These are phyloP conservation scores for Zosterops japonicus DNA, from an alignment of 2,113 vertebrate genomes.

Conservation along the genomic window DNA sequence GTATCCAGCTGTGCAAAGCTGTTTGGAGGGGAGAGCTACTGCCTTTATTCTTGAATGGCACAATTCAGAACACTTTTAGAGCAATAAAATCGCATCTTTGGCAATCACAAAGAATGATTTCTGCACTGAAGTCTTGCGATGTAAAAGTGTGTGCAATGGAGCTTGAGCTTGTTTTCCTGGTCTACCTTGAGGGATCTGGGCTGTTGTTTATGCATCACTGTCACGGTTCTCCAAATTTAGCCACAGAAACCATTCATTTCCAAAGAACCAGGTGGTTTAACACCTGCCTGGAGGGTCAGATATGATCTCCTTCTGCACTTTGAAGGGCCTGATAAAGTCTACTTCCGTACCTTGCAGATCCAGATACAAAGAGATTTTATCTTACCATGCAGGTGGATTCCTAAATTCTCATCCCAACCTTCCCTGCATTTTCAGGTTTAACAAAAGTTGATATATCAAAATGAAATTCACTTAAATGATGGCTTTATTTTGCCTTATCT, in stretches of 20 bases:
- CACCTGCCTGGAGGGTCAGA: not conserved
- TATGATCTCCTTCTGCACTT: not conserved
- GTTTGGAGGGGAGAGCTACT: slow-evolving; percentile 37
- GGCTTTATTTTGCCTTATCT: not conserved
- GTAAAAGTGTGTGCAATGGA: slow-evolving; percentile 1
- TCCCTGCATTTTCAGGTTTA: not conserved
- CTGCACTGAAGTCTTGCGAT: not conserved
- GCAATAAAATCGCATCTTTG: slow-evolving; percentile 60
- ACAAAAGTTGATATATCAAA: not conserved
- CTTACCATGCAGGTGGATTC: not conserved
- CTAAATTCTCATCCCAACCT: not conserved
- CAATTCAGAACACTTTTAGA: slow-evolving; percentile 66
- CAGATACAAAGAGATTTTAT: not conserved
- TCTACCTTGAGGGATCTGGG: slow-evolving; percentile 17
- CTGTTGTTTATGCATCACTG: not conserved
- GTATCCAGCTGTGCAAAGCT: slow-evolving; percentile 56
- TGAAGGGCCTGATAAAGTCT: not conserved
- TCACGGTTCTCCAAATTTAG: not conserved
- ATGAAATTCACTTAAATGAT: not conserved
- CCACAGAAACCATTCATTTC: not conserved
- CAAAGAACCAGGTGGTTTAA: not conserved
- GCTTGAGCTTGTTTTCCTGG: slow-evolving; percentile 28
- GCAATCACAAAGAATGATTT: slow-evolving; percentile 51
- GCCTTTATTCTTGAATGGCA: slow-evolving; percentile 61
- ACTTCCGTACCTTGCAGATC: not conserved